Base-by-base conservation (phyloP, 1,140 invertebrate genomes). In the Drosophila sturtevanti region DNA sequence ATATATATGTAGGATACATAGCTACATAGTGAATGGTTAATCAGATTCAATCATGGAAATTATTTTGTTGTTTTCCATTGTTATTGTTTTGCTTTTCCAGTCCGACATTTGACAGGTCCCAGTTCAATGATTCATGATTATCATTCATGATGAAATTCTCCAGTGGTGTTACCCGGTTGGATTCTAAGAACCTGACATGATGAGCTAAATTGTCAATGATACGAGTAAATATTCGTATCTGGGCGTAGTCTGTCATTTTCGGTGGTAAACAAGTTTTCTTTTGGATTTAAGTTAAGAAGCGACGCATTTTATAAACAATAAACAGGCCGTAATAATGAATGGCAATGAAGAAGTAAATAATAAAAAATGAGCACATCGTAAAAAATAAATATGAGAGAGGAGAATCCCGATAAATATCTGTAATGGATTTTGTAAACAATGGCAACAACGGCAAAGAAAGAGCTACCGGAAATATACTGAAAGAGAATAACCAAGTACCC, bases 181-280 rank as follows among this genome's bases (percentile, higher is more conserved):
- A 58, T 77, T 85, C 81, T 78, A 52, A 69, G 81, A 85, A 85
- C 61, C 72, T 65, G 69, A 67, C 69, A 68, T 68, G 81, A 77
- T 80, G 81, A 67, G 81, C 72, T 62, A 66, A 77, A 72, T 65
- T 68, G 76, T 16, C 80, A 74, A 68, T 62, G 63, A 68, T 51
- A n/a, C n/a, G n/a, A n/a, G n/a, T n/a, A n/a, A n/a, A n/a, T n/a
- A 64, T 48, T 48, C 41, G 58, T 76, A 60, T 35, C 54, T 56
- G 24, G 27, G 24, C 27, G 54, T 56, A 34, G 54, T 56, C 54
- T 4, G n/a, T 18, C 14, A n/a, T 56, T 34, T 31, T 34, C 10
- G 27, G 80, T 62, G 65, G 77, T 85, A 85, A 85, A 86, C 81
- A 86, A 78, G 81, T 78, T 81, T 73, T 44, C 31, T 70, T 54